These are phyloP conservation scores for Rhinichthys klamathensis DNA, from an alignment of 2,113 vertebrate genomes.

Conservation along the genomic window DNA sequence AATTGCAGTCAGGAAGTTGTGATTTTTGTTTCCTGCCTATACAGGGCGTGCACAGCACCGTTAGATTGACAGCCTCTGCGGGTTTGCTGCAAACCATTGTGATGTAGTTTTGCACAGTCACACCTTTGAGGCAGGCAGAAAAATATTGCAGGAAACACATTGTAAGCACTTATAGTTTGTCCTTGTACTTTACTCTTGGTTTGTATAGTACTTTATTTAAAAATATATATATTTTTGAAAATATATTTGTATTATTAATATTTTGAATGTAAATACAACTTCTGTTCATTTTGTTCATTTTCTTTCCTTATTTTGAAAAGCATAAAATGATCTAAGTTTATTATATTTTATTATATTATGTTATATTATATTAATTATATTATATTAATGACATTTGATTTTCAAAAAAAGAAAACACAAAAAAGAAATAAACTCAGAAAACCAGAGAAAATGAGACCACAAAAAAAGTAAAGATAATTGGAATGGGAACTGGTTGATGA, in stretches of 20 bases:
- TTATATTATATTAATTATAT: no score
- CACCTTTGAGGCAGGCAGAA: slow-evolving; percentile 9
- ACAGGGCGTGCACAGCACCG: neutral
- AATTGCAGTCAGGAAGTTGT: slow-evolving; percentile 51
- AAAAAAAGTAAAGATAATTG: neutral
- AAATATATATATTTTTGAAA: neutral
- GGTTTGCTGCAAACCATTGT: slow-evolving; percentile 26
- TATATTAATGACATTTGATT: no score
- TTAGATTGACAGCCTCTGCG: slow-evolving; percentile 19
- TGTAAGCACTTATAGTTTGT: neutral
- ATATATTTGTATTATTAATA: neutral
- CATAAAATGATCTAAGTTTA: no score
- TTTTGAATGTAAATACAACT: no score
- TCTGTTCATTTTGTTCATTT: no score
- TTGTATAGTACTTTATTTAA: neutral
- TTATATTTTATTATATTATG: no score
- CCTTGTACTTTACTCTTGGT: neutral
- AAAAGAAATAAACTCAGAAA: neutral
- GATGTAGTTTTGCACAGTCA: slow-evolving; percentile 19
- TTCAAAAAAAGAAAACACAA: no score
- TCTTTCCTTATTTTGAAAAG: no score
- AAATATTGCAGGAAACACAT: slow-evolving; percentile 5
- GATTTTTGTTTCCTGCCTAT: slow-evolving; percentile 45
- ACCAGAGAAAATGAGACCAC: neutral
- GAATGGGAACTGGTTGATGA: neutral